Evolutionary conservation across 2,888 invertebrate species (phyloP).

Genomic region (Caenorhabditis sp.): DNA sequence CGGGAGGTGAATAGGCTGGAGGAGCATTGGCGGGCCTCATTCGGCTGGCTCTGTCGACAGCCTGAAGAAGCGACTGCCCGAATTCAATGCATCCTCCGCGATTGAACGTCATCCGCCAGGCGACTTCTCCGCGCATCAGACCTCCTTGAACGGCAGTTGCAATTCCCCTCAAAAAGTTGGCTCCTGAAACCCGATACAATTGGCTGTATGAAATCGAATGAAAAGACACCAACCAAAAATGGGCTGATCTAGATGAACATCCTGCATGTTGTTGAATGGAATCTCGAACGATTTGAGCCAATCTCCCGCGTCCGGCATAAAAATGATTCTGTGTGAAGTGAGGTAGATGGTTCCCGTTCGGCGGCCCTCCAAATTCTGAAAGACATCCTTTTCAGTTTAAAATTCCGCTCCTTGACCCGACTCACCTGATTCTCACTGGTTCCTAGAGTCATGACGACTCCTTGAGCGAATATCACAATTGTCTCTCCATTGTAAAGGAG

Average conservation of each 20-base stretch:
- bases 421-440: slow-evolving; percentile 84
- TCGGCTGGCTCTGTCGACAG: slow-evolving; percentile 83
- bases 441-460: slow-evolving; percentile 61
- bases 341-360: slow-evolving; percentile 89
- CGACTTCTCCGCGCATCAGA: slow-evolving; percentile 63
- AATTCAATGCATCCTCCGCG: slow-evolving; percentile 98
- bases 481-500: slow-evolving; percentile 92
- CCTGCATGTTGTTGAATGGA: slow-evolving; percentile 86
- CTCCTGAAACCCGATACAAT: no score
- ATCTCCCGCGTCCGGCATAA: slow-evolving; percentile 62
- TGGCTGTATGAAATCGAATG: no score
- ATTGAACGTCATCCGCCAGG: slow-evolving; percentile 65
- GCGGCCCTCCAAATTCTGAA: slow-evolving; percentile 65
- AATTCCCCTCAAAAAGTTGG: slow-evolving; percentile 92
- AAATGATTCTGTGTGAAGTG: slow-evolving; percentile 87
- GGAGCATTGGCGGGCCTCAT: slow-evolving; percentile 72
- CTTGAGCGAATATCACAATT: slow-evolving; percentile 61
- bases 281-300: slow-evolving; percentile 88
- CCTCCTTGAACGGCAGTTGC: slow-evolving; percentile 93
- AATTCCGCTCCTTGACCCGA: no score
- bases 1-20: slow-evolving; percentile 77
- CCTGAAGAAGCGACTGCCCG: slow-evolving; percentile 93
- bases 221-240: no score
- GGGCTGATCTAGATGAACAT: slow-evolving; percentile 96
- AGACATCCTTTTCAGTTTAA: slow-evolving; percentile 3